Evolutionary conservation across 2,797 vertebrate genomes (phyloP), one percentile per base, ranked within the genome.

Genomic region (Prionace glauca): DNA sequence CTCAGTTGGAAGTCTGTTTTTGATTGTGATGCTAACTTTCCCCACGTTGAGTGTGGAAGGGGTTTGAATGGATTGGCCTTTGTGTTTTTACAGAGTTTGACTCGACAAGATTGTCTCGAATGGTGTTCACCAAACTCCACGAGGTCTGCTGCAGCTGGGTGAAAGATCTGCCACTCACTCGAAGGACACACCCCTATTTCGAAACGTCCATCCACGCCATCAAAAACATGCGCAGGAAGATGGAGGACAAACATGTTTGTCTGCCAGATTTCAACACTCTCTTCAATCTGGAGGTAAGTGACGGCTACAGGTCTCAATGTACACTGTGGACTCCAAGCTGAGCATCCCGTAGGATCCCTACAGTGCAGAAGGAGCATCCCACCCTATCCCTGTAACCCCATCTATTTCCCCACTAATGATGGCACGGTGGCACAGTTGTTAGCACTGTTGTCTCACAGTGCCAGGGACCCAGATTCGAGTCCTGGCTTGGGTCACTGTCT

Each of bases 141-240:
- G 99, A 99, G 96, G 98, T 98, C 95, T 99, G 99, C 98, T 98
- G 98, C 97, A 97, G 97, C 94, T 99, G 99, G 99, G 97, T 99
- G 97, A 99, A 99, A 96, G 99, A 99, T 79, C 98, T 99, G 96
- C 99, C 99, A 0, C 98, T 98, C 96, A 98, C 97, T 95, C 98
- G 98, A 14, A 98, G 98, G 45, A 98, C 98, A 2, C 98, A 98
- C 97, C 98, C 98, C 10, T 99, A 99, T 97, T 99, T 99, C 11
- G 99, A 99, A 96, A 99, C 99, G 0, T 99, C 99, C 96, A 99
- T 99, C 97, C 99, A 99, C 2, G 99, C 99, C 97, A 99, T 99
- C 97, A 99, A 99, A 98, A 99, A 99, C 97, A 99, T 99, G 99
- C 98, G 99, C 95, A 98, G 99, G 97, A 99, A 99, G 97, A 99